phyloP scores from a whole-genome alignment of 2,888 invertebrate species.

The Agrenia bidenticulata region DNA sequence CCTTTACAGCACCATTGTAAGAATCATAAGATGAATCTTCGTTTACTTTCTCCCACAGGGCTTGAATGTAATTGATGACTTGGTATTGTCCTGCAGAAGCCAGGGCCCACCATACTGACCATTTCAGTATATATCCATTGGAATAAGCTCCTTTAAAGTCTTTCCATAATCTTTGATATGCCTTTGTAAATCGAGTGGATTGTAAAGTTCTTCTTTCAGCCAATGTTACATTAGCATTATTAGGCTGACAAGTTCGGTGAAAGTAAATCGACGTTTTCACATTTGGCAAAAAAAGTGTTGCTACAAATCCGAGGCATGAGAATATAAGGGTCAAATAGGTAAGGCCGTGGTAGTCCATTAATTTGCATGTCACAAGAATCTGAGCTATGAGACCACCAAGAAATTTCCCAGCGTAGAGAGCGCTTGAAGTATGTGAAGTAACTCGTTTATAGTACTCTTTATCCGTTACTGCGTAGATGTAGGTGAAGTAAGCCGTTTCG shows the following conservation, averaged over 20 bases:
- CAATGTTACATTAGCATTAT: not conserved
- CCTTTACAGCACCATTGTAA: slow-evolving; percentile 68
- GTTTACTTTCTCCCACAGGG: slow-evolving; percentile 73
- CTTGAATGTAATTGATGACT: slow-evolving; percentile 76
- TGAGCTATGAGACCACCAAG: slow-evolving; percentile 77
- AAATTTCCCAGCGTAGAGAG: slow-evolving; percentile 76
- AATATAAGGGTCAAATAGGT: slow-evolving; percentile 77
- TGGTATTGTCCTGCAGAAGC: slow-evolving; percentile 61
- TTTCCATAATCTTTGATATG: slow-evolving; percentile 57
- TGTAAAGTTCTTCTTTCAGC: no score
- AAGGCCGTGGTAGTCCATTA: slow-evolving; percentile 72
- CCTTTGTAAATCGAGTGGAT: not conserved
- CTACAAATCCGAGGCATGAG: slow-evolving; percentile 69
- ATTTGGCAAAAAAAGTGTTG: slow-evolving; percentile 71
- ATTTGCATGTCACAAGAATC: slow-evolving; percentile 66
- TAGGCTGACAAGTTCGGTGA: slow-evolving; percentile 47
- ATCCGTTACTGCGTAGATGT: slow-evolving; percentile 88
- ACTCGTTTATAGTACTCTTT: slow-evolving; percentile 73
- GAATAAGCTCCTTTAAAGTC: slow-evolving; percentile 65
- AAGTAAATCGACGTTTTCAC: slow-evolving; percentile 59
- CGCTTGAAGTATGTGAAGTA: slow-evolving; percentile 80
- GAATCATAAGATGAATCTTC: slow-evolving; percentile 52
- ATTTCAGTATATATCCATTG: slow-evolving; percentile 65
- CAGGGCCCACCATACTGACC: slow-evolving; percentile 77
- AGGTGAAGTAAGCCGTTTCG: slow-evolving; percentile 90